phyloP scores from a whole-genome alignment of 2,113 vertebrate species.

The Callionymus lyra region DNA sequence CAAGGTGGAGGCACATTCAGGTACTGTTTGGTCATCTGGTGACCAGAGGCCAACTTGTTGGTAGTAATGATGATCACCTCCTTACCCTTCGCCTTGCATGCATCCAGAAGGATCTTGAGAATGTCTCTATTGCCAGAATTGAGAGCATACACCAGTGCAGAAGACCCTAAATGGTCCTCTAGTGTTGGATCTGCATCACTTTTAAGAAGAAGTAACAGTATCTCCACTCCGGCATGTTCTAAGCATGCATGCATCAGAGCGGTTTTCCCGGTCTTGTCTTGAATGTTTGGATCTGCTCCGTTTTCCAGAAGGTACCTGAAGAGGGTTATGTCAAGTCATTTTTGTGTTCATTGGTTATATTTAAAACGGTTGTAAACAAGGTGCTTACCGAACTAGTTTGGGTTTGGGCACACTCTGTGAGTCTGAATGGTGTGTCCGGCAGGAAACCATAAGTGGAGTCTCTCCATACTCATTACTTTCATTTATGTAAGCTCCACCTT shows the following conservation, averaged over 20 bases:
- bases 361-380: neutral
- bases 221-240: conserved; percentile 71
- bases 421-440: conserved; percentile 74
- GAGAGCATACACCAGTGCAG: conserved; percentile 80
- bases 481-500: conserved; percentile 67
- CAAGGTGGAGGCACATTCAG: conserved; percentile 74
- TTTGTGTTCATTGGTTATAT: too few relatives aligned
- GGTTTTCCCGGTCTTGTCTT: conserved; percentile 84
- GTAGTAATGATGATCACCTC: conserved; percentile 90
- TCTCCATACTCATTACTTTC: conserved; percentile 82
- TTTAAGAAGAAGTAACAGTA: conserved; percentile 74
- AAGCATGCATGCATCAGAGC: conserved; percentile 86
- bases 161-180: conserved; percentile 77
- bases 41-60: conserved; percentile 70
- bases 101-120: conserved; percentile 73
- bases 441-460: conserved; percentile 86
- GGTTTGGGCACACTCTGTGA: conserved; percentile 78
- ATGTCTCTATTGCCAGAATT: conserved; percentile 76
- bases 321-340: too few relatives aligned
- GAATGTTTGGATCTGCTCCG: conserved; percentile 87
- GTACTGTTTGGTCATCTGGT: conserved; percentile 77
- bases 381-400: conserved; percentile 76
- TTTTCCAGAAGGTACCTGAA: conserved; percentile 80
- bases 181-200: conserved; percentile 79
- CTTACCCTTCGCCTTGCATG: conserved; percentile 80